Conservation (phyloP, 1,140 invertebrate species). For the Dreissena rostriformis region DNA sequence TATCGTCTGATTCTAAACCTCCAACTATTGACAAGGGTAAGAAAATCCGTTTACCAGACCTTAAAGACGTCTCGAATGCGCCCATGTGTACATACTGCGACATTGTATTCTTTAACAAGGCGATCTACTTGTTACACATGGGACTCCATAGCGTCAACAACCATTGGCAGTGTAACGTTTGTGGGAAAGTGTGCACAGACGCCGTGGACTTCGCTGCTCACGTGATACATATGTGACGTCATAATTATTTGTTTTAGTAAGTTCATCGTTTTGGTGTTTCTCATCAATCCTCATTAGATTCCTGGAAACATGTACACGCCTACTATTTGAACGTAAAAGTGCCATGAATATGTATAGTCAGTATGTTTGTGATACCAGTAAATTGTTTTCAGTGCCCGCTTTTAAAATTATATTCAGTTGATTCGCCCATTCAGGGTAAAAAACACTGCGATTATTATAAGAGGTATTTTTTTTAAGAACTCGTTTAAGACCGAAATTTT, state of each 20-base stretch:
- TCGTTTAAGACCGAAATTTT: too few relatives aligned
- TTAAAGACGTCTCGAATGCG: background rate
- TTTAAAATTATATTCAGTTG: too few relatives aligned
- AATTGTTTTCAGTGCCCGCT: too few relatives aligned
- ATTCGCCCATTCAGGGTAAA: too few relatives aligned
- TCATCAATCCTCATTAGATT: background rate
- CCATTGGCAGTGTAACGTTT: constrained; percentile 99
- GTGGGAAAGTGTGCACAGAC: constrained; percentile 95
- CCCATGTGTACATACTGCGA: constrained; percentile 87
- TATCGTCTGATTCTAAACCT: background rate
- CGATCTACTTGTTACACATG: constrained; percentile 97
- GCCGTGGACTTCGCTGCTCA: constrained; percentile 98
- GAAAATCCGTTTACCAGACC: background rate
- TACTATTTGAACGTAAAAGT: background rate
- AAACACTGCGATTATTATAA: too few relatives aligned
- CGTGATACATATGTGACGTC: constrained; percentile 78
- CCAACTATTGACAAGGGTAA: background rate
- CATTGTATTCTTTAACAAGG: constrained; percentile 97
- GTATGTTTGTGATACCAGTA: too few relatives aligned
- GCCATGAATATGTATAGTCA: too few relatives aligned
- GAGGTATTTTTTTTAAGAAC: background rate
- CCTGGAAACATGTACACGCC: background rate
- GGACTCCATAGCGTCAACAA: constrained; percentile 98
- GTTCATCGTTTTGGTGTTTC: background rate
- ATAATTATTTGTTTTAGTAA: too few relatives aligned